phyloP scores from a whole-genome alignment of 2,888 invertebrate species.

The Rhamnusium bicolor region DNA sequence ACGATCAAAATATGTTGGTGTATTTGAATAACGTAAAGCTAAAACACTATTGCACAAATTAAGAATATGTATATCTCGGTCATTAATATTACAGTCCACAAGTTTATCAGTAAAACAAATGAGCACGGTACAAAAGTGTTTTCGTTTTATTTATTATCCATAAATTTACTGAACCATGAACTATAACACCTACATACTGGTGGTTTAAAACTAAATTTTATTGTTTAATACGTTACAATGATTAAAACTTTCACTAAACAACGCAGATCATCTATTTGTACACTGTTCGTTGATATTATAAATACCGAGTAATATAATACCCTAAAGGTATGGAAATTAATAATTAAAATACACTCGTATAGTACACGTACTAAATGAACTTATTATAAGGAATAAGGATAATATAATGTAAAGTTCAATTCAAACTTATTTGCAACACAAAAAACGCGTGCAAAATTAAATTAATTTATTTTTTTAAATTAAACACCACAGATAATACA shows the following conservation, averaged over 20 bases:
- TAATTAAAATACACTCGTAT: neutral
- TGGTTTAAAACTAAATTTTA: neutral
- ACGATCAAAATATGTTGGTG: neutral
- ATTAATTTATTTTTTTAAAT: no score
- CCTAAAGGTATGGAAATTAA: neutral
- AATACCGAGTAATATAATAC: neutral
- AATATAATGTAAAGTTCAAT: no score
- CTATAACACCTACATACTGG: neutral
- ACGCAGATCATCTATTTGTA: neutral
- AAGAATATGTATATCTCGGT: neutral
- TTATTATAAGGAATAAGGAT: no score
- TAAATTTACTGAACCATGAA: neutral
- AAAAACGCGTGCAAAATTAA: no score
- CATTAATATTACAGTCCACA: neutral
- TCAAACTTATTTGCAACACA: no score
- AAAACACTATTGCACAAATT: neutral
- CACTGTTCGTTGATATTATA: neutral
- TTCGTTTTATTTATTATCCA: neutral
- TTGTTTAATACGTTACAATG: neutral
- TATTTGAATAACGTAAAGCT: neutral
- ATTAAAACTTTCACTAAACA: constrained; percentile 9
- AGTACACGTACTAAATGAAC: no score
- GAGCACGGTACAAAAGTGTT: neutral
- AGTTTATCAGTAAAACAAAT: neutral
- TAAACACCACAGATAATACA: no score